Base-by-base conservation (phyloP, 2,113 vertebrate genomes). In the Ornithorhynchus anatinus region DNA sequence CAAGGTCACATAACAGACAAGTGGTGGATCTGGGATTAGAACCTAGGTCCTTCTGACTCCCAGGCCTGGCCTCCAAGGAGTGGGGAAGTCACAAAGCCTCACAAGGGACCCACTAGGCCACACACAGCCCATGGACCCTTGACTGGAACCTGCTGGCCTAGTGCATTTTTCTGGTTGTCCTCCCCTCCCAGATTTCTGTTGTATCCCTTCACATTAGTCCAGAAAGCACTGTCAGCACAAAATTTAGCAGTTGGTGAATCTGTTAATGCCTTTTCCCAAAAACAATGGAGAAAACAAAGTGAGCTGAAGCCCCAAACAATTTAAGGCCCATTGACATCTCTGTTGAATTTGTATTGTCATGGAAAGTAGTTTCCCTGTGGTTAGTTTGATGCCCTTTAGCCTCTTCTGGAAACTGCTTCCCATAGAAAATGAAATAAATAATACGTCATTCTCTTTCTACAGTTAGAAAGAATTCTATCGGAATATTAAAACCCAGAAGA, bases 401-500 rank as follows among this genome's bases (percentile, higher is more conserved):
- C 17, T 33, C 19, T 52, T 52, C 50, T 52, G 22, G 20, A 54
- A 54, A 54, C 1, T 5, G 19, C 32, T 36, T n/a, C 20, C 47
- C 33, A 17, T 32, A 37, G 39, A 47, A 36, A 52, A 60, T 53
- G 52, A 52, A 53, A 54, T 19, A 14, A 19, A 20, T n/a, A 42
- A 7, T 47, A 10, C 19, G 23, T 54, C 23, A 25, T 59, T 56
- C 53, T 64, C 58, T 36, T 62, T 52, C 47, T 58, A 56, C 61
- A 43, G 58, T 45, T 58, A 32, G 59, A 52, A 48, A 32, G 54
- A 65, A 77, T 77, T 52, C 59, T 75, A 59, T 72, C 47, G 29
- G 64, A 84, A 66, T 77, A 70, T 79, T 77, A 70, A 75, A 72
- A 76, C 51, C 63, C 48, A 40, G 38, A 45, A 40, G 40, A 57